A percentile compares a stretch with the other conserved stretches of the same genome.
phyloP scores from a whole-genome alignment of 2,888 invertebrate species.

The Coremacera marginata region DNA sequence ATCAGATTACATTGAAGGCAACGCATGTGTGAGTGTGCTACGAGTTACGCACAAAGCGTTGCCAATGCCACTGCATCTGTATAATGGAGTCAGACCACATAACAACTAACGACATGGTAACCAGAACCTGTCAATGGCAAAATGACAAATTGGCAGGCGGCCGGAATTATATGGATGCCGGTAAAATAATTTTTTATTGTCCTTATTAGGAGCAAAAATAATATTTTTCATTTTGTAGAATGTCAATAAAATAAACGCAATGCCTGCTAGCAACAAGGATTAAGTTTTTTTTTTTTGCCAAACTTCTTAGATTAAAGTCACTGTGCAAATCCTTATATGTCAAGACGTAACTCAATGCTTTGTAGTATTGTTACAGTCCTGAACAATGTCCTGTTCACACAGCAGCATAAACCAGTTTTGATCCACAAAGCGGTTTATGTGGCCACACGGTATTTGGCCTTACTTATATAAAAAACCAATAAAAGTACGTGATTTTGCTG shows the following conservation, averaged over 20 bases:
- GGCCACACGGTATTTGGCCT: neutral
- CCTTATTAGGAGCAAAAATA: slow-evolving; percentile 24
- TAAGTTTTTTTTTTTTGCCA: slow-evolving; percentile 9
- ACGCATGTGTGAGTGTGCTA: slow-evolving; percentile 32
- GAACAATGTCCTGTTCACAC: neutral
- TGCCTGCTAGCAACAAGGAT: slow-evolving; percentile 7
- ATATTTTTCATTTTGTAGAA: slow-evolving; percentile 17
- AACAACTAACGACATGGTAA: slow-evolving; percentile 6
- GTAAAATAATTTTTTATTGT: slow-evolving; percentile 30
- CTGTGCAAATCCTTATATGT: slow-evolving; percentile 3
- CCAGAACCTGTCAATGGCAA: slow-evolving; percentile 30
- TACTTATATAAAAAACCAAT: slow-evolving; percentile 27
- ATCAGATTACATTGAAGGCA: slow-evolving; percentile 64
- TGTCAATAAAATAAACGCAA: neutral
- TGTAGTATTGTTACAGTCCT: neutral
- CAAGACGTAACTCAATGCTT: neutral
- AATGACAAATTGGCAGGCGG: slow-evolving; percentile 32
- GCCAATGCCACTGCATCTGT: neutral
- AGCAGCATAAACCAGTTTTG: neutral
- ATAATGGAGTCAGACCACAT: slow-evolving; percentile 21
- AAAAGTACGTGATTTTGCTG: slow-evolving; percentile 14
- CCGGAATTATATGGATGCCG: slow-evolving; percentile 17
- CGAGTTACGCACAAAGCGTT: neutral
- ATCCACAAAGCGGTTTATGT: slow-evolving; percentile 24
- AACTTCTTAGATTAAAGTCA: slow-evolving; percentile 2